Conservation (phyloP, 2,113 vertebrate species). For the Oenanthe melanoleuca region DNA sequence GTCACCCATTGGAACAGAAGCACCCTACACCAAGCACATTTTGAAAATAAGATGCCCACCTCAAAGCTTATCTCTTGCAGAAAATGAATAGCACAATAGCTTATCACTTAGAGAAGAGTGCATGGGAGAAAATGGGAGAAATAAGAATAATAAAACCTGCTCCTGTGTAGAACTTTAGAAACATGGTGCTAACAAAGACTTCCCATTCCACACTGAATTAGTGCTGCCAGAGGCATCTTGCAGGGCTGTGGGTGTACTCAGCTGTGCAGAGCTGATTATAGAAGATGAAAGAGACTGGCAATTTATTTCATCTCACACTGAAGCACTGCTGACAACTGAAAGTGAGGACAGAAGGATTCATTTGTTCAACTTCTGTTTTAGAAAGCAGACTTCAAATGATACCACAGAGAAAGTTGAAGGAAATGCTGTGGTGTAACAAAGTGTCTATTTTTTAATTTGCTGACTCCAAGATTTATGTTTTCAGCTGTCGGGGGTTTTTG, state of each 20-base stretch:
- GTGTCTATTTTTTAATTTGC: constrained; percentile 26
- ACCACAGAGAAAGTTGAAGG: constrained; percentile 56
- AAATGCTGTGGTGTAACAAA: constrained; percentile 55
- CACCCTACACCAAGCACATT: not conserved
- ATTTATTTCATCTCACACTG: constrained; percentile 80
- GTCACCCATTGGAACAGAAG: not conserved
- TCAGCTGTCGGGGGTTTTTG: not conserved
- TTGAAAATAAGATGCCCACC: not conserved
- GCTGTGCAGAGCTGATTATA: constrained; percentile 81
- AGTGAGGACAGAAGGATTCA: constrained; percentile 82
- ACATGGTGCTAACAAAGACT: constrained; percentile 68
- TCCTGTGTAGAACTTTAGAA: constrained; percentile 33
- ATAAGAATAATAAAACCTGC: constrained; percentile 44
- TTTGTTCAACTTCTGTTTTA: constrained; percentile 82
- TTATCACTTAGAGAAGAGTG: not conserved
- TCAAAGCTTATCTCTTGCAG: constrained; percentile 10
- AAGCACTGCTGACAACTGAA: constrained; percentile 79
- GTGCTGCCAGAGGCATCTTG: constrained; percentile 55
- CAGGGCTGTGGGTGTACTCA: constrained; percentile 71
- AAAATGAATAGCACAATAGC: constrained; percentile 19
- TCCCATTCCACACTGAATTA: constrained; percentile 42
- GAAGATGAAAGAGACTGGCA: constrained; percentile 78
- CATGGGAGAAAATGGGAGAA: constrained; percentile 7
- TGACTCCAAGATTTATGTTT: constrained; percentile 53
- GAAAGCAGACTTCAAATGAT: constrained; percentile 77